Evolutionary conservation across 2,888 invertebrate genomes (phyloP).

Genomic region (Macaria notata): DNA sequence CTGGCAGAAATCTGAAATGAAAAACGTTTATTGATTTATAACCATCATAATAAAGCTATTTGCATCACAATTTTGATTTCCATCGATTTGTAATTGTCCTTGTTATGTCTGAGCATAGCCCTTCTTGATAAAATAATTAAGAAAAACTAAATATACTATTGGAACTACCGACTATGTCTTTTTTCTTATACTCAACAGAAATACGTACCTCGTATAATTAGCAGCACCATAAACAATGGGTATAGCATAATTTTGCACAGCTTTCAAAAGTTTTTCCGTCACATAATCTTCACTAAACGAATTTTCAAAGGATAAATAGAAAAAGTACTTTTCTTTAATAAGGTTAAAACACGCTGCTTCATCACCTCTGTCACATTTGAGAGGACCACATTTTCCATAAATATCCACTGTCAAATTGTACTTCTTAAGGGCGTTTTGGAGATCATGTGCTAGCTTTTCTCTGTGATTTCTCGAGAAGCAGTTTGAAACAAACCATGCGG

Average conservation of each 20-base stretch:
- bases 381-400: constrained; percentile 46
- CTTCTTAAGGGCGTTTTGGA: constrained; percentile 27
- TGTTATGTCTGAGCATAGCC: too few relatives aligned
- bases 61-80: too few relatives aligned
- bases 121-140: too few relatives aligned
- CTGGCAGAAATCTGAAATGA: too few relatives aligned
- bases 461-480: constrained; percentile 47
- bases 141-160: too few relatives aligned
- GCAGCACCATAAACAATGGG: constrained; percentile 85
- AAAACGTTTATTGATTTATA: too few relatives aligned
- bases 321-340: constrained; percentile 49
- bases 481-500: constrained; percentile 58
- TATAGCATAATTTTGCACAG: constrained; percentile 78
- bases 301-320: constrained; percentile 58
- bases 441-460: constrained; percentile 32
- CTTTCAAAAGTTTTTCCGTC: constrained; percentile 53
- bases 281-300: constrained; percentile 53
- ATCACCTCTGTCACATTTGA: constrained; percentile 33
- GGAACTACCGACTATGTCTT: too few relatives aligned
- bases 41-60: too few relatives aligned
- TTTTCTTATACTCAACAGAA: too few relatives aligned
- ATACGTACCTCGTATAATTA: constrained; percentile 69
- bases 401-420: constrained; percentile 43
- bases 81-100: too few relatives aligned
- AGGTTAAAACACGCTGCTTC: constrained; percentile 34